These are phyloP conservation scores for Latrodectus hesperus DNA, from an alignment of 2,888 invertebrate genomes.

Conservation along the genomic window DNA sequence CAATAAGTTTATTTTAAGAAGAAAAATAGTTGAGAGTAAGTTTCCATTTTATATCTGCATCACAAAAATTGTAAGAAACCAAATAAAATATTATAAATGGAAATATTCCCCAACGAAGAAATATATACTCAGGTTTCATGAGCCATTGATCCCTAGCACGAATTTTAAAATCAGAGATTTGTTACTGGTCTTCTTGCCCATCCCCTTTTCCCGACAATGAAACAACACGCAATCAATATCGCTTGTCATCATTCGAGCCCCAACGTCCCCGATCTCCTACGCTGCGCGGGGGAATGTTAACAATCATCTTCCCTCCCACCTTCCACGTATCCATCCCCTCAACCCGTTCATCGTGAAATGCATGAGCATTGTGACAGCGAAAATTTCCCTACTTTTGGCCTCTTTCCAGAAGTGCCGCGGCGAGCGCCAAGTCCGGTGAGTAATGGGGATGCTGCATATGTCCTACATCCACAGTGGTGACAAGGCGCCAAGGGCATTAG, in stretches of 20 bases:
- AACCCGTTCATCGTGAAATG: neutral
- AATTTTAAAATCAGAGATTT: conserved; percentile 2
- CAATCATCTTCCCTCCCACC: conserved; percentile 2
- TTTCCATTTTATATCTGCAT: too few species aligned
- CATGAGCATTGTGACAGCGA: neutral
- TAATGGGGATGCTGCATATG: neutral
- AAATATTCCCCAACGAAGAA: neutral
- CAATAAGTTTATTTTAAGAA: too few species aligned
- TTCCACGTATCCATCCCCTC: neutral
- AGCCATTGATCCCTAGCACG: neutral
- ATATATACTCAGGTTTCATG: conserved; percentile 2
- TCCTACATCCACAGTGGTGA: conserved; percentile 10
- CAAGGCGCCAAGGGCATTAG: conserved; percentile 43
- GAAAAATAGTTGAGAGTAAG: too few species aligned
- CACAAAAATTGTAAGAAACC: too few species aligned
- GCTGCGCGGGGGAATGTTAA: neutral
- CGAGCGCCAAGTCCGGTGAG: conserved; percentile 5
- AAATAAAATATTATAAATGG: too few species aligned
- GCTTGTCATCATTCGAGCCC: neutral
- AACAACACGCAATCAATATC: conserved; percentile 3
- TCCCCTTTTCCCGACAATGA: neutral
- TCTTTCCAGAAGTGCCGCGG: conserved; percentile 1
- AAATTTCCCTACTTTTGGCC: neutral
- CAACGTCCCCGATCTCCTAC: neutral
- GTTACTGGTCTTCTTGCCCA: neutral